A percentile compares a stretch with the other conserved stretches of the same genome.
These are phyloP conservation scores for Andricus grossulariae DNA, from an alignment of 1,140 invertebrate species.

Conservation along the genomic window DNA sequence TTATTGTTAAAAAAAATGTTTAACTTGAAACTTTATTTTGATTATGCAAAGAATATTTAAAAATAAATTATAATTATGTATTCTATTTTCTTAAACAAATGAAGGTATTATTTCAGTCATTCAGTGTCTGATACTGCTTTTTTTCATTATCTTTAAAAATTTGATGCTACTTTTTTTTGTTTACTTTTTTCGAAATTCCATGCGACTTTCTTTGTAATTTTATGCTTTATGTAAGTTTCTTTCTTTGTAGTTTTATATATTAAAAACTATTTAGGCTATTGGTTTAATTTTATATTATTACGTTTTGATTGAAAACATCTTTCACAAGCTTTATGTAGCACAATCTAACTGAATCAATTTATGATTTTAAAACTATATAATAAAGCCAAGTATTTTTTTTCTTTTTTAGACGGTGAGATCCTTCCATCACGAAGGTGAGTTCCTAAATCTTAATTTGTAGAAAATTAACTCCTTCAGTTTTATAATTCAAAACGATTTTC, in stretches of 20 bases:
- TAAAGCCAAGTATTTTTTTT: slow-evolving; percentile 36
- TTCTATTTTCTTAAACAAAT: too few relatives aligned
- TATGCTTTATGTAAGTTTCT: neutral
- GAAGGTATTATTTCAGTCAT: too few relatives aligned
- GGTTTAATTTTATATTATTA: neutral
- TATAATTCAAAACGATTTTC: slow-evolving; percentile 51
- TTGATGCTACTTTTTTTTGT: too few relatives aligned
- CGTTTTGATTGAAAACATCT: too few relatives aligned
- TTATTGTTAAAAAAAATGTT: too few relatives aligned
- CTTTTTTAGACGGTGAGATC: slow-evolving; percentile 66
- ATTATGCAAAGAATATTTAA: too few relatives aligned
- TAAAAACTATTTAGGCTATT: neutral
- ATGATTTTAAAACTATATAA: slow-evolving; percentile 25
- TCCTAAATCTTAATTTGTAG: slow-evolving; percentile 47
- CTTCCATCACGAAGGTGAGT: slow-evolving; percentile 59
- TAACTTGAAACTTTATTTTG: too few relatives aligned
- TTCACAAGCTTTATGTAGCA: neutral
- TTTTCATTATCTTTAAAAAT: too few relatives aligned
- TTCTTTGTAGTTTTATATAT: neutral
- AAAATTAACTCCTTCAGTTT: slow-evolving; percentile 42
- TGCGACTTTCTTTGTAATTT: neutral
- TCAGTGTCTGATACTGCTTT: too few relatives aligned
- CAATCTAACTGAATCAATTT: neutral
- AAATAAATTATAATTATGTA: too few relatives aligned
- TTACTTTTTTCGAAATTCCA: neutral